Evolutionary conservation across 1,140 invertebrate genomes (phyloP).

Genomic region (Drosophila dunni): DNA sequence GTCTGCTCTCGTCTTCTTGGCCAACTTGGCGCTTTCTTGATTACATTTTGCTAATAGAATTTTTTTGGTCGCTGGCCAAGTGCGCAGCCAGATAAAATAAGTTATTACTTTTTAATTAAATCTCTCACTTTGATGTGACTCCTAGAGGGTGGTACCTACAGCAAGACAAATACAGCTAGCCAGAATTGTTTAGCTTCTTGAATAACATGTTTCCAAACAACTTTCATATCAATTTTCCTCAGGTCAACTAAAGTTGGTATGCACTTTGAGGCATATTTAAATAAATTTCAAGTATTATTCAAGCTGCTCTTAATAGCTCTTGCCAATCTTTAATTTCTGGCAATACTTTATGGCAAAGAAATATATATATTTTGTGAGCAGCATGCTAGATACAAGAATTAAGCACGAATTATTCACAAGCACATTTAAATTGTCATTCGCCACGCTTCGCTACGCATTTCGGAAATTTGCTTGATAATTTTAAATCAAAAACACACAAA

Average conservation of each 20-base stretch:
- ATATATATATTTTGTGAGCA: not conserved
- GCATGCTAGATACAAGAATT: not conserved
- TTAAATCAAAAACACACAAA: constrained; percentile 50
- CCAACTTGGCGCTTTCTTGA: constrained; percentile 50
- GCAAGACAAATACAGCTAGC: no score
- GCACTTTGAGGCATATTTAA: no score
- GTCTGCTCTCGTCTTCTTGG: not conserved
- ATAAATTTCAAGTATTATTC: no score
- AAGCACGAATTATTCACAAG: constrained; percentile 11
- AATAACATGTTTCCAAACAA: no score
- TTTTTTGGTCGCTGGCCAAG: constrained; percentile 47
- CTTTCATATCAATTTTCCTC: no score
- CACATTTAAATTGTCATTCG: constrained; percentile 29
- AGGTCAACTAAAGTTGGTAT: no score
- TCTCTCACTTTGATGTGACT: constrained; percentile 68
- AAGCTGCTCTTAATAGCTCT: no score
- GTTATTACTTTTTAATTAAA: constrained; percentile 80
- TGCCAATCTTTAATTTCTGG: no score
- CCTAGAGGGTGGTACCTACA: not conserved
- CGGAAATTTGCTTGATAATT: constrained; percentile 58
- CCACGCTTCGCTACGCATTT: constrained; percentile 37
- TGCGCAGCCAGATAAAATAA: constrained; percentile 53
- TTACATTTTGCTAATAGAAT: constrained; percentile 73
- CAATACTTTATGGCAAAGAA: no score
- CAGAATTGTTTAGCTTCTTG: no score